A percentile compares a stretch with the other conserved stretches of the same genome.
phyloP scores from a whole-genome alignment of 2,888 invertebrate species.

The Sylvicola cinctus region DNA sequence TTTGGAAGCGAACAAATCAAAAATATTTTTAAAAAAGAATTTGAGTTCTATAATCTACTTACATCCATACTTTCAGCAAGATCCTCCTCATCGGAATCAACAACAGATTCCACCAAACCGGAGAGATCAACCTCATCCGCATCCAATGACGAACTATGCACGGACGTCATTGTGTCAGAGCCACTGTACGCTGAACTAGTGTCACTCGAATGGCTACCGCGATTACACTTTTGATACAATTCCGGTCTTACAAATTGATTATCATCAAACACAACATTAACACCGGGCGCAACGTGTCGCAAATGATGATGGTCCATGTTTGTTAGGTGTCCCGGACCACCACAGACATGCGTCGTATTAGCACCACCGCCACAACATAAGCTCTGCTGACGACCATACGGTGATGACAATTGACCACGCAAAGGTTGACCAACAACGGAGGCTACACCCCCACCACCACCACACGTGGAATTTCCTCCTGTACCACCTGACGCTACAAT shows the following conservation, averaged over 20 bases:
- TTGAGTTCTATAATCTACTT: slow-evolving; percentile 16
- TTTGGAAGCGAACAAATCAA: neutral
- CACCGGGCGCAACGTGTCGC: slow-evolving; percentile 8
- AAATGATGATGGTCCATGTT: slow-evolving; percentile 9
- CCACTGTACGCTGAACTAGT: slow-evolving; percentile 94
- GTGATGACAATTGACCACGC: neutral
- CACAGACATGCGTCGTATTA: neutral
- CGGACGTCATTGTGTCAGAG: slow-evolving; percentile 88
- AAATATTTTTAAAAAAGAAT: neutral
- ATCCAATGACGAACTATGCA: slow-evolving; percentile 66
- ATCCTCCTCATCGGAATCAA: slow-evolving; percentile 89
- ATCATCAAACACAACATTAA: slow-evolving; percentile 5
- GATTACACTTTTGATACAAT: slow-evolving; percentile 65
- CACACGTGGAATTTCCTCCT: no score
- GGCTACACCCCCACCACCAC: no score
- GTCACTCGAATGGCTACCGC: slow-evolving; percentile 75
- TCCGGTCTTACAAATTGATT: slow-evolving; percentile 32
- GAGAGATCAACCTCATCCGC: slow-evolving; percentile 77
- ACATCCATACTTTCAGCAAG: slow-evolving; percentile 76
- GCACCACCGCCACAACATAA: neutral
- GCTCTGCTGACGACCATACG: slow-evolving; percentile 1
- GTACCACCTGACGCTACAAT: no score
- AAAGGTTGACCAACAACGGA: no score
- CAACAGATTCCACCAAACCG: slow-evolving; percentile 85
- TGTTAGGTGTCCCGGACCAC: slow-evolving; percentile 1